phyloP scores from a whole-genome alignment of 2,888 invertebrate genomes.

The Dugesia japonica region DNA sequence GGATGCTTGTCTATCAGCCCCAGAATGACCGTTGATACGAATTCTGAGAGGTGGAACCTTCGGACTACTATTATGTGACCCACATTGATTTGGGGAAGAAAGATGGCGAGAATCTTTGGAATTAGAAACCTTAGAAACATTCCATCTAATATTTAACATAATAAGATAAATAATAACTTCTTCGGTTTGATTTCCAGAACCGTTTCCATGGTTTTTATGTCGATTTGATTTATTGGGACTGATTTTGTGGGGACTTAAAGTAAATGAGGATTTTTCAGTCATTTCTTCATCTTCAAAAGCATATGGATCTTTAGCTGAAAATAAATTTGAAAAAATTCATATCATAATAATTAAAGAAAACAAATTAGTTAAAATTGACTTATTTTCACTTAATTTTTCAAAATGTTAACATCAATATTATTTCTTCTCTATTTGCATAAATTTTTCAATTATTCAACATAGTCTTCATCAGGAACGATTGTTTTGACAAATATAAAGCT shows the following conservation, averaged over 20 bases:
- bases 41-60: not conserved
- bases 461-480: no score
- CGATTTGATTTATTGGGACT: slow-evolving; percentile 21
- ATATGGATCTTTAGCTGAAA: slow-evolving; percentile 27
- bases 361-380: no score
- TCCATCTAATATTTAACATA: no score
- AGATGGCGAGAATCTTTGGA: not conserved
- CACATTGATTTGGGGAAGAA: not conserved
- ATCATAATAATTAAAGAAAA: no score
- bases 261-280: not conserved
- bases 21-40: not conserved
- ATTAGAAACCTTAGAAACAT: no score
- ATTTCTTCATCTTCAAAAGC: slow-evolving; percentile 32
- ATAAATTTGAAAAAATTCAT: not conserved
- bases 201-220: not conserved
- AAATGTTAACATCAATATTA: no score
- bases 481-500: no score
- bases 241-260: slow-evolving; percentile 4
- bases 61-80: not conserved
- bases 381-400: no score
- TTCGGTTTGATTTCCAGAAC: not conserved
- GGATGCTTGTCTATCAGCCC: not conserved
- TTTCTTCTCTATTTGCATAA: no score
- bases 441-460: no score
- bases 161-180: not conserved